These are phyloP conservation scores for Chamaetylas fuelleborni DNA, from an alignment of 2,113 vertebrate species.

Conservation along the genomic window DNA sequence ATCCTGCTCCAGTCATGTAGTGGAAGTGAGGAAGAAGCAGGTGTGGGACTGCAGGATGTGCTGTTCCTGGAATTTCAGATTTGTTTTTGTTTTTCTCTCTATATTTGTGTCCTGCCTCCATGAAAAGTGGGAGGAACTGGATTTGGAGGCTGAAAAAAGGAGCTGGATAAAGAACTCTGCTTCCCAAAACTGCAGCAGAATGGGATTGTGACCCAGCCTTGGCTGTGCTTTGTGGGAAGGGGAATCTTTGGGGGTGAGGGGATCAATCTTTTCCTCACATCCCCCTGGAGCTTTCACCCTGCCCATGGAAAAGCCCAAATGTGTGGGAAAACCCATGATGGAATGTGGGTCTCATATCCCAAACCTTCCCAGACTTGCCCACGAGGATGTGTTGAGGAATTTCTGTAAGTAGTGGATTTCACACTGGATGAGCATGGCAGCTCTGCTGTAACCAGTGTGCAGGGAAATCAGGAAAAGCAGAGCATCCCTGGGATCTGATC, in stretches of 20 bases:
- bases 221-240: not conserved
- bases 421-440: not conserved
- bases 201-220: not conserved
- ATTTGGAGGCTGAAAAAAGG: not conserved
- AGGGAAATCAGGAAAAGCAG: not conserved
- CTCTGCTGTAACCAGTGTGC: not conserved
- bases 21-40: not conserved
- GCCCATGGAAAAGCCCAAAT: accelerated
- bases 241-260: not conserved
- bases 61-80: accelerated
- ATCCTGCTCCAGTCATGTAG: not conserved
- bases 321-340: not conserved
- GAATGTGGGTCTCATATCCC: not conserved
- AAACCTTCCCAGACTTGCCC: not conserved
- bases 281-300: not conserved
- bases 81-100: not conserved
- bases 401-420: not conserved
- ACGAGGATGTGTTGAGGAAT: not conserved
- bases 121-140: not conserved
- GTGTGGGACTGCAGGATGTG: not conserved
- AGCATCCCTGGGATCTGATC: not conserved
- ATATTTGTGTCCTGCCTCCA: not conserved
- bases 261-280: not conserved
- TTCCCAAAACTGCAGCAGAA: not conserved
- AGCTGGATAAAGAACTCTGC: not conserved